Base-by-base conservation (phyloP, 2,888 invertebrate genomes). In the Uropetala carovei region DNA sequence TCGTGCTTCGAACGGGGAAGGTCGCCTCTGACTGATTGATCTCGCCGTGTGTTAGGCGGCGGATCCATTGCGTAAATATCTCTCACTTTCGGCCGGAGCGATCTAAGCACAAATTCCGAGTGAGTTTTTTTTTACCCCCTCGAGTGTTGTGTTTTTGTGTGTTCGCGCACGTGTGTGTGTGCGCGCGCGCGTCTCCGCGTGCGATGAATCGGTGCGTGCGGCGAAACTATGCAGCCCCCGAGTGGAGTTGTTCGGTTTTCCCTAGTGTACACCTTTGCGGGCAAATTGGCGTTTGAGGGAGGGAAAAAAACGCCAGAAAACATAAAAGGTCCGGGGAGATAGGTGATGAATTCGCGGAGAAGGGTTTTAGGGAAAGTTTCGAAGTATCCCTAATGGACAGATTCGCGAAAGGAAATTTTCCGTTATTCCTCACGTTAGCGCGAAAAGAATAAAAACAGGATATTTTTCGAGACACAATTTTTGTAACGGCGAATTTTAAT, bases 1-100 rank as follows among this genome's bases (percentile, higher is more conserved):
- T 89, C 64, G 89, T 68, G 64, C 89, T 18, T 89, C 89, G 89
- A 13, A 64, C 64, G 43, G 64, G 89, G 9, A 68, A 89, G 89
- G 68, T 89, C 89, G 64, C 60, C 14, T 22, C 18, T 58, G 11
- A 75, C 22, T 75, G 75, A 75, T 75, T 68, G 89, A 68, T 89
- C 64, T 18, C 60, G 58, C 8, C 18, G 60, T 27, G 60, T 68
- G 18, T 68, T 18, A 5, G 1, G 3, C 9, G 68, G 68, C 27
- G 43, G 56, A 89, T 68, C n/a, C 89, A 27, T 56, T 83, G 16
- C 83, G 18, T 56, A 43, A 83, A n/a, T n/a, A n/a, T n/a, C 56
- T 18, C n/a, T 14, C 85, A 27, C 14, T 86, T 60, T 11, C 16
- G 30, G 60, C 16, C 14, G 18, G n/a, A 68, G 43, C 16, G 18